Evolutionary conservation across 2,797 vertebrate genomes (phyloP), one percentile per base, ranked within the genome.

Genomic region (Pelochelys cantorii): DNA sequence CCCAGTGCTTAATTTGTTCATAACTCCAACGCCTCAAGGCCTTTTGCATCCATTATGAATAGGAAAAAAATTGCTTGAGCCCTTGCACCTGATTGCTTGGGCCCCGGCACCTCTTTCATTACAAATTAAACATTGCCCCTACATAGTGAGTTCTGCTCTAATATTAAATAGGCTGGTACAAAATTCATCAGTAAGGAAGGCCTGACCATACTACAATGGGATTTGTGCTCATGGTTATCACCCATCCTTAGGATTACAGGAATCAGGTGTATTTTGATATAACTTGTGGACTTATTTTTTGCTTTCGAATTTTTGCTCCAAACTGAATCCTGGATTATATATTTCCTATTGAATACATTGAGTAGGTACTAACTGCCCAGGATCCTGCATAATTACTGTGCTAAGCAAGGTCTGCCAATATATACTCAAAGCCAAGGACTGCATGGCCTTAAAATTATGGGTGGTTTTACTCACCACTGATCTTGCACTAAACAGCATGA

Each of bases 401-500:
- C 37, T 75, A 42, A 75, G 15, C 53, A 74, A 27, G 84, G 52
- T 34, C 6, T 56, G 83, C 0, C 15, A 79, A 55, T 48, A 83
- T 89, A 42, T 0, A 1, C 48, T 84, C n/a, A 34, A 68, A 68
- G 31, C 20, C 65, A 10, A 17, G 65, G n/a, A 68, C 65, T 68
- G 65, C 65, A 34, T 18, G 65, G 65, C 34, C 65, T 54, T 83
- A 42, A 10, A 15, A 14, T 84, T 25, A 48, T 2, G 34, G 60
- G 71, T 75, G 71, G 11, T 9, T 89, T 92, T 82, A 87, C 92
- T 78, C 37, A 4, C 60, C 57, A 84, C 68, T 57, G 52, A 52
- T 91, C 83, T 87, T 71, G 42, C 81, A 23, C 56, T 60, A 83
- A 92, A 54, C 68, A 90, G 11, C 52, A 55, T 1, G 23, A 92